Base-by-base conservation (phyloP, 1,140 invertebrate species). In the Brachionus paranguensis region DNA sequence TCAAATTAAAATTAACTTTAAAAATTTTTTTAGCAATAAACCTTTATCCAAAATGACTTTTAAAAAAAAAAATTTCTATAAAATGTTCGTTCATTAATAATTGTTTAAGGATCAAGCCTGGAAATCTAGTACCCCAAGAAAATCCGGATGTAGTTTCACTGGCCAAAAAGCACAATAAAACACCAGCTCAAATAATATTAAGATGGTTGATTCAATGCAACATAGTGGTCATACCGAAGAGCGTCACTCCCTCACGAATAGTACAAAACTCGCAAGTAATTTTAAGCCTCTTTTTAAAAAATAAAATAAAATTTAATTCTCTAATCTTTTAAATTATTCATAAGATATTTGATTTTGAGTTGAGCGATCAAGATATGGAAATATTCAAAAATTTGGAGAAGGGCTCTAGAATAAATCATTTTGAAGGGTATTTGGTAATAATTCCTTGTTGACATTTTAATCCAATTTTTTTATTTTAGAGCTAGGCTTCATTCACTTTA, bases 211-310 rank as follows among this genome's bases (percentile, higher is more conserved):
- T 64, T 10, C 78, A 79, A 79, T n/a, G 55, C 24, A 37, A 64
- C 33, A 79, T 79, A 12, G 78, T 79, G n/a, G 55, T 64, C 50
- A 79, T 79, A 17, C 78, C 78, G n/a, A 79, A 79, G 24, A 79
- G 78, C 60, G 55, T 64, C 5, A 60, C 78, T 20, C 50, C 50
- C 7, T 60, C 50, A 5, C 10, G 55, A 33, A 79, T 79, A 17
- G 55, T 43, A 37, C 37, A 79, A 64, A 79, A 79, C 17, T 79
- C 72, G 47, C 72, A 27, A 50, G 72, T 76, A 76, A 50, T n/a
- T 27, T 8, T 27, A 14, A 29, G n/a, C n/a, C 37, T 74, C 14
- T n/a, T 17, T 43, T 72, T 72, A 17, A 72, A 17, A 11, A 29
- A 20, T 1, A 3, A 64, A 17, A 24, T 1, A 1, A 74, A 74